Evolutionary conservation across 2,113 vertebrate genomes (phyloP), one percentile per base, ranked within the genome.

Genomic region (Xenopus borealis): DNA sequence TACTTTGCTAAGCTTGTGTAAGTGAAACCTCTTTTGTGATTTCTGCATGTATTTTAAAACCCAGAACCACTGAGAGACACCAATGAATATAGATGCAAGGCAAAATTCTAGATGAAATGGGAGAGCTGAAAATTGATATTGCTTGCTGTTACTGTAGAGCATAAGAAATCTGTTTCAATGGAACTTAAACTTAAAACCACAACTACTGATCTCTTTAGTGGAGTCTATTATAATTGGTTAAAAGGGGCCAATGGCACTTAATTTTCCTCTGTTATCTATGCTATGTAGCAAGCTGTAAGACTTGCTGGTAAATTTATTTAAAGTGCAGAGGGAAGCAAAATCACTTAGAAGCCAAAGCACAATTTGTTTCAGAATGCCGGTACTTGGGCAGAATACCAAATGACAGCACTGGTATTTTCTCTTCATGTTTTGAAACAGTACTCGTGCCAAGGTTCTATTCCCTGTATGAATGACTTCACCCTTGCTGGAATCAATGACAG

Each of bases 281-380:
- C 12, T 61, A 14, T 20, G 8, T 3, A 76, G 19, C 1, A 62
- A 69, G 23, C 11, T 63, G 3, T 55, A 55, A 46, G 17, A 57
- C 63, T 71, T 69, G 68, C 16, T 57, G 61, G 18, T 62, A 79
- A 72, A 76, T 79, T 45, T 72, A 9, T 52, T 62, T 19, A 59
- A 74, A 72, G 4, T 80, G 7, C 3, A 67, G 76, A 64, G 33
- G 72, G 67, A 84, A 67, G 50, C 33, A 83, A 80, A 85, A 80
- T 85, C 79, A 80, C 52, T 74, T 78, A 78, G 67, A 82, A 85
- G 64, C 9, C 30, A 70, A 50, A 68, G 76, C 77, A 84, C 64
- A 82, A 64, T 82, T 19, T 81, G 67, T 69, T 62, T 64, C 78
- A 40, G 65, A 84, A 82, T 73, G 78, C 30, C 83, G 23, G 0